Evolutionary conservation across 2,113 vertebrate genomes (phyloP).

Genomic region (Gallinago paraguaiae): DNA sequence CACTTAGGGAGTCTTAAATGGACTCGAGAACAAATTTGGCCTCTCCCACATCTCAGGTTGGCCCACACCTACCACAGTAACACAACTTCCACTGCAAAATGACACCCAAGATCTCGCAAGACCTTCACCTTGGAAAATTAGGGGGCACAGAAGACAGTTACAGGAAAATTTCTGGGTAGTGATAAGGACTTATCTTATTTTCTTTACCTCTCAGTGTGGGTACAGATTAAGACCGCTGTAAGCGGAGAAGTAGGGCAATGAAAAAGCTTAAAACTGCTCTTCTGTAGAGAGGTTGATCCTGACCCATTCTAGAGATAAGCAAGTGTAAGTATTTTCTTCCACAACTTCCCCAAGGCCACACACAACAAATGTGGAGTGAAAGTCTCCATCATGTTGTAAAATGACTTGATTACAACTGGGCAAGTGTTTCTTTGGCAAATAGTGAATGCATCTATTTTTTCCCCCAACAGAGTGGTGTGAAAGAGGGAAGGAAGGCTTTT

Average conservation of each 20-base stretch:
- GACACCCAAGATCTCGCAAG: background rate
- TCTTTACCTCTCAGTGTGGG: background rate
- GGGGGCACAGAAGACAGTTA: background rate
- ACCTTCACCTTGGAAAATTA: background rate
- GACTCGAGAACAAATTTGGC: background rate
- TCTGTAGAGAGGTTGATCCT: background rate
- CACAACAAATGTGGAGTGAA: background rate
- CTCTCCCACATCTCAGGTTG: background rate
- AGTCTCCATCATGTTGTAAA: background rate
- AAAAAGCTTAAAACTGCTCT: background rate
- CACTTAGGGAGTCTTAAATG: background rate
- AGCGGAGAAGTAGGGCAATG: background rate
- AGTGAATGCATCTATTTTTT: slow-evolving; percentile 25
- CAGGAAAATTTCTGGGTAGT: background rate
- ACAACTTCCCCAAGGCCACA: background rate
- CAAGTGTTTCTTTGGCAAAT: slow-evolving; percentile 26
- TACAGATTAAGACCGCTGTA: background rate
- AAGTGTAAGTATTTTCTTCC: background rate
- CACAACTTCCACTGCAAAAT: background rate
- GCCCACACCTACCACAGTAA: background rate
- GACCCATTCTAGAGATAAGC: background rate
- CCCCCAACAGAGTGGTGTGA: background rate
- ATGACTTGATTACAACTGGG: slow-evolving; percentile 44
- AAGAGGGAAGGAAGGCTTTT: background rate
- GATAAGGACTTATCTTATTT: background rate